Evolutionary conservation across 2,113 vertebrate species (phyloP), one percentile per base, ranked within the genome.

Genomic region (Sinocyclocheilus rhinocerous): DNA sequence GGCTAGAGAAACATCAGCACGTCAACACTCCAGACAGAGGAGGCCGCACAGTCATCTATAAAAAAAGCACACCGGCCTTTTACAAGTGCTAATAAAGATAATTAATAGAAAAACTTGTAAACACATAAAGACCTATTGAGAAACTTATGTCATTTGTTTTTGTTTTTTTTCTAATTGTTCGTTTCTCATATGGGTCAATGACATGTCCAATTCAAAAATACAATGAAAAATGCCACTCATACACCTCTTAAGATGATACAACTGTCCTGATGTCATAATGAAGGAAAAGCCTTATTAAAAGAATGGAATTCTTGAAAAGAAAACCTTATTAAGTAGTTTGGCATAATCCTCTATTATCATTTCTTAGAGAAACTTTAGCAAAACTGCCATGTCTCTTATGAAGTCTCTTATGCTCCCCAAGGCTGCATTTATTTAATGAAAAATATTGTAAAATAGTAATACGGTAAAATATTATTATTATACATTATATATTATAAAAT

Each of bases 11-110:
- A 92, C 88, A 84, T 88, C 87, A 87, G 88, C 91, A 85, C 87
- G 85, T 93, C 94, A 93, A 91, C 92, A 91, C 90, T 89, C 88
- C 91, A 90, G 87, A 92, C 91, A 93, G 92, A 92, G 7, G 76
- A 91, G 90, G 89, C 90, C 75, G 33, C 75, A 83, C 59, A 75
- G 92, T 89, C 87, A 87, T 90, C 92, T 90, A 85, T 48, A 45
- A 45, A 45, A 48, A 48, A 48, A 48, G 45, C 45, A 48, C 45
- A 48, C 45, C 0, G 2, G 88, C 86, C 86, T 91, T 93, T 92
- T 84, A 85, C 89, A 84, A 92, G 84, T 73, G 59, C 87, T 86
- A 87, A 85, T 92, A 89, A 93, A 90, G 76, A 90, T 90, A 92
- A 81, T 87, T 88, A 87, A 88, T 70, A 85, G 86, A 89, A 92